Evolutionary conservation across 1,140 invertebrate species (phyloP).

Genomic region (Papilio polyxenes): DNA sequence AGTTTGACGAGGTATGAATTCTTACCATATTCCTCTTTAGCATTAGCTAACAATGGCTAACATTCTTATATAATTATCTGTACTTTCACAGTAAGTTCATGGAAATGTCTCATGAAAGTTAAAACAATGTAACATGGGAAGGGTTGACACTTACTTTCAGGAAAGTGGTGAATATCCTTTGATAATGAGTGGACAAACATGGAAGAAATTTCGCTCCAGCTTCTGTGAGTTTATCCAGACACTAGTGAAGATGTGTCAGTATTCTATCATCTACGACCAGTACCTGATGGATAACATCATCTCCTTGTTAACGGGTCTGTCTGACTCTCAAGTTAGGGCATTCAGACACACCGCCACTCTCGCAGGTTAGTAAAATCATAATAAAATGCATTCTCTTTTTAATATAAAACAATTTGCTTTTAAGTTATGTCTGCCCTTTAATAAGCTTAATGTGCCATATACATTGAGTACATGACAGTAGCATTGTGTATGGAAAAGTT

Average conservation of each 20-base stretch:
- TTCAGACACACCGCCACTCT: slow-evolving; percentile 99
- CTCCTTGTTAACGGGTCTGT: slow-evolving; percentile 96
- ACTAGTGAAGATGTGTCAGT: slow-evolving; percentile 98
- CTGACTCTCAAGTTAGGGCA: slow-evolving; percentile 98
- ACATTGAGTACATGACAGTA: too few species aligned
- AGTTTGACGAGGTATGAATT: slow-evolving; percentile 95
- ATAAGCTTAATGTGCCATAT: too few species aligned
- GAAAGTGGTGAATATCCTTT: slow-evolving; percentile 99
- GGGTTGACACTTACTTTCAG: slow-evolving; percentile 69
- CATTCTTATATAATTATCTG: too few species aligned
- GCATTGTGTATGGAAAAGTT: too few species aligned
- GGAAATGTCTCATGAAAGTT: too few species aligned
- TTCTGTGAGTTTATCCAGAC: slow-evolving; percentile 99
- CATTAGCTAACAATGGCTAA: not conserved
- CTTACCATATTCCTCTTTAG: slow-evolving; percentile 14
- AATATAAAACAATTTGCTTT: not conserved
- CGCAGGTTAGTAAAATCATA: slow-evolving; percentile 83
- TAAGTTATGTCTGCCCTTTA: not conserved
- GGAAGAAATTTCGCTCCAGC: slow-evolving; percentile 98
- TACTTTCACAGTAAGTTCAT: too few species aligned
- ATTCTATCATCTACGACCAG: slow-evolving; percentile 99
- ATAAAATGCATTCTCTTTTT: not conserved
- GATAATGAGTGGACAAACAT: slow-evolving; percentile 97
- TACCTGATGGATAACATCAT: slow-evolving; percentile 99
- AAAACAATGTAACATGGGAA: not conserved